These are phyloP conservation scores for Scalopus aquaticus DNA, from an alignment of 2,113 vertebrate genomes.

Conservation along the genomic window DNA sequence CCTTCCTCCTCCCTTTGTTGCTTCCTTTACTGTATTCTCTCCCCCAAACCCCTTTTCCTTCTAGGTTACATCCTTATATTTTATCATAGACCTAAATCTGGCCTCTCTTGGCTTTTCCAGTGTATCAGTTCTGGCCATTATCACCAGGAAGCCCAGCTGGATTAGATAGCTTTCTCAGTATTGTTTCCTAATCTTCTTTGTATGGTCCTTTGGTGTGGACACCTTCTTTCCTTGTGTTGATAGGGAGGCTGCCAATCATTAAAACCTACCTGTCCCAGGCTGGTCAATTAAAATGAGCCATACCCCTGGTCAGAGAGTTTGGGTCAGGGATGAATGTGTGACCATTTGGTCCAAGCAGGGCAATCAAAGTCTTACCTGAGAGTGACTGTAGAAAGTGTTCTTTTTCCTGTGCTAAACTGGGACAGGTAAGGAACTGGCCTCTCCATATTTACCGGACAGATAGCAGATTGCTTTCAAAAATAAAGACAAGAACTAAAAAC, in stretches of 20 bases:
- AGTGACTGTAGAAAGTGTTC: background rate
- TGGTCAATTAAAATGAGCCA: background rate
- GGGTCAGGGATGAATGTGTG: background rate
- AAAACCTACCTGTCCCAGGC: background rate
- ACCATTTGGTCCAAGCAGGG: background rate
- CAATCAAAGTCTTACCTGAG: background rate
- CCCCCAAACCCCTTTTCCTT: background rate
- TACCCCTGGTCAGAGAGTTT: background rate
- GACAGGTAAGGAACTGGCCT: background rate
- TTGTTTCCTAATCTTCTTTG: background rate
- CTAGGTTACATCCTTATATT: background rate
- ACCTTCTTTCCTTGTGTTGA: background rate
- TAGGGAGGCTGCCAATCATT: background rate
- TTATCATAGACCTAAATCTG: background rate
- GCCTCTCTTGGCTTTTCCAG: background rate
- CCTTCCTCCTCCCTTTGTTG: background rate
- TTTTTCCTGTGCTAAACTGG: background rate
- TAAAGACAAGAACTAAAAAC: conserved; percentile 1
- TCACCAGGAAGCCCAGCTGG: background rate
- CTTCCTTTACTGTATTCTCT: background rate
- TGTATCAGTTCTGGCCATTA: background rate
- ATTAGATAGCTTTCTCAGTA: background rate
- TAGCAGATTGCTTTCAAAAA: background rate
- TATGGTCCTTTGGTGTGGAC: background rate
- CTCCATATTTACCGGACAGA: background rate